Evolutionary conservation across 1,140 invertebrate genomes (phyloP).

Genomic region (Drosophila quadrilineata): DNA sequence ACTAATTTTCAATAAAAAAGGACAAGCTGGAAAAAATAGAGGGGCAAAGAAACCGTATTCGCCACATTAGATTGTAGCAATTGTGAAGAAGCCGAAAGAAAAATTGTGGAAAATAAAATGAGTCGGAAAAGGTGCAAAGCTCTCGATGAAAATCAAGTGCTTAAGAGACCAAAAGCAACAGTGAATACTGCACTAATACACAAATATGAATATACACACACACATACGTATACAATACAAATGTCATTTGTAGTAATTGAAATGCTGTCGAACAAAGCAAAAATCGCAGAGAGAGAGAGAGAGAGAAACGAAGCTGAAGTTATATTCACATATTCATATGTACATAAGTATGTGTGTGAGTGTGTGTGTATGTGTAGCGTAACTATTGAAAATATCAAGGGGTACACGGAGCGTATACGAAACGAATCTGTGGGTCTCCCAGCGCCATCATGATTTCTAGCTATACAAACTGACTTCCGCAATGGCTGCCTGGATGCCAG

Average conservation of each 20-base stretch:
- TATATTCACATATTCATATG: not conserved
- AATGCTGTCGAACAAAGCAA: constrained; percentile 65
- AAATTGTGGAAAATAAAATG: constrained; percentile 15
- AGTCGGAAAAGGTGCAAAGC: constrained; percentile 50
- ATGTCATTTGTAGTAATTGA: constrained; percentile 78
- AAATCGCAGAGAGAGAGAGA: constrained; percentile 33
- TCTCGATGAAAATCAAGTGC: constrained; percentile 70
- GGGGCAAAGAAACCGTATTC: constrained; percentile 1
- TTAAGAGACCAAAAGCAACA: constrained; percentile 27
- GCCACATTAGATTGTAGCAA: constrained; percentile 14
- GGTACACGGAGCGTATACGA: not conserved
- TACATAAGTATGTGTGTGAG: not conserved
- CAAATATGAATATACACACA: constrained; percentile 2
- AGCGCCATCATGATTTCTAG: constrained; percentile 54
- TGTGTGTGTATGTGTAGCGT: not conserved
- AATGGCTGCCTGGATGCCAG: constrained; percentile 23
- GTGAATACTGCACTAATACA: constrained; percentile 12
- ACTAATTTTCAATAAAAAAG: no score
- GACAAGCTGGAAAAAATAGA: no score
- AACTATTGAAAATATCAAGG: constrained; percentile 15
- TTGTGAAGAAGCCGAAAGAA: constrained; percentile 30
- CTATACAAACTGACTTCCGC: constrained; percentile 67
- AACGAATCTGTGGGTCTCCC: constrained; percentile 27
- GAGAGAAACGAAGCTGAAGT: no score
- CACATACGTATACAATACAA: constrained; percentile 33